Conservation (phyloP, 2,113 vertebrate species). For the Nicator chloris region DNA sequence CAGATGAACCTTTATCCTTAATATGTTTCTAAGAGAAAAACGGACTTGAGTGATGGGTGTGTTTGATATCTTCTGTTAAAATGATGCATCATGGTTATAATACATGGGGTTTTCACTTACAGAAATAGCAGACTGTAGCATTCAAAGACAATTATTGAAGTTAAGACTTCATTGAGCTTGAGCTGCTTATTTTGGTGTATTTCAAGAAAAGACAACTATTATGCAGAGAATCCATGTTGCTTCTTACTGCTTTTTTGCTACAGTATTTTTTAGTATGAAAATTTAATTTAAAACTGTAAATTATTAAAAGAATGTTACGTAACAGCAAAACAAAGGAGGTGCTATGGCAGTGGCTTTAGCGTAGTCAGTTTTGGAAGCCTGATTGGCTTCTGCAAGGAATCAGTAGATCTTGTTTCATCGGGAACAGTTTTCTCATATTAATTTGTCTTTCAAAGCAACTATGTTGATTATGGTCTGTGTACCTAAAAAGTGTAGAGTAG, state of each 20-base stretch:
- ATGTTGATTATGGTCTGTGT: background rate
- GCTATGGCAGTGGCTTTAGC: background rate
- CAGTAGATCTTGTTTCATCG: background rate
- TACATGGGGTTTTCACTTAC: background rate
- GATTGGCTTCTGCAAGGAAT: background rate
- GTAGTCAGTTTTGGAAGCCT: background rate
- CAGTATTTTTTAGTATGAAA: background rate
- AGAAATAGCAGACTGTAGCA: background rate
- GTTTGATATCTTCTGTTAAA: background rate
- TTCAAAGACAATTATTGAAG: background rate
- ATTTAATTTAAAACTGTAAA: background rate
- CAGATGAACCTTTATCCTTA: background rate
- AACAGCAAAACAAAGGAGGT: background rate
- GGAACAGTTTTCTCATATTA: background rate
- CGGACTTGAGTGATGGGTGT: background rate
- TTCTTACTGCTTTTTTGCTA: background rate
- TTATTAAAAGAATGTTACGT: background rate
- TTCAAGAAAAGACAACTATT: background rate
- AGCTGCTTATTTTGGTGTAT: background rate
- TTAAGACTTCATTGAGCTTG: background rate
- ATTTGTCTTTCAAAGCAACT: background rate
- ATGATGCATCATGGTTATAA: background rate
- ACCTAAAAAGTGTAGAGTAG: background rate
- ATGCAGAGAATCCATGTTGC: background rate
- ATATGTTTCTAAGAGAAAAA: background rate